phyloP scores from a whole-genome alignment of 2,113 vertebrate species.

The Ivindomyrus marchei region DNA sequence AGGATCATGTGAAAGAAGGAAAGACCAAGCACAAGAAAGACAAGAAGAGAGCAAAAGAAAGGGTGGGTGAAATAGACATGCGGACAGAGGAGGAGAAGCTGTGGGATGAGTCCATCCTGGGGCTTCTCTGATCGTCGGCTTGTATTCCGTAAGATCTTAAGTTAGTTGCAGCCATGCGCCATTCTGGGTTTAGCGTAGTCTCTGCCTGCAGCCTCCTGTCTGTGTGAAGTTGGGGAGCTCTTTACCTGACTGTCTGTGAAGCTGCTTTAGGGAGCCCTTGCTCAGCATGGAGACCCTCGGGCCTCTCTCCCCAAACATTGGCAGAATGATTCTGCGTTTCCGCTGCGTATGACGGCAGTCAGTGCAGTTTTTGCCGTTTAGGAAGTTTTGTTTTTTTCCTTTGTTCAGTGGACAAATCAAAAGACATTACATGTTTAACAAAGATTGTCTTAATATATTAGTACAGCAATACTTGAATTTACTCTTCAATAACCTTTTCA shows the following conservation, averaged over 20 bases:
- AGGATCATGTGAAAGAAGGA: conserved; percentile 44
- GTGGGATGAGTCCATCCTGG: conserved; percentile 77
- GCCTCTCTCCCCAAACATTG: not conserved
- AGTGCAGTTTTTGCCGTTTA: not conserved
- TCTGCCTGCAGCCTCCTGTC: not conserved
- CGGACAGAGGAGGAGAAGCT: conserved; percentile 79
- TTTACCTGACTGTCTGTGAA: not conserved
- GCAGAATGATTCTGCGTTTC: not conserved
- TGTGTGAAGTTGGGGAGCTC: not conserved
- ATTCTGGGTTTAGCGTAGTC: not conserved
- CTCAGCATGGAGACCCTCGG: not conserved
- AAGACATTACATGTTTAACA: not conserved
- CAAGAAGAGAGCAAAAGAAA: conserved; percentile 59
- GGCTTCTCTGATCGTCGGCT: conserved; percentile 48
- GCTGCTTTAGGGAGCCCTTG: not conserved
- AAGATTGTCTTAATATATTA: not conserved
- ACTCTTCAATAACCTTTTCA: not conserved
- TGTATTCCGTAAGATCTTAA: not conserved
- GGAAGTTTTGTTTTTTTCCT: not conserved
- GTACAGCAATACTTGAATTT: conserved; percentile 13
- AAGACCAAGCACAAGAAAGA: conserved; percentile 59
- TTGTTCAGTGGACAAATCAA: not conserved
- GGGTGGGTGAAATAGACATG: conserved; percentile 41
- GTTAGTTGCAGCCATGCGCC: not conserved
- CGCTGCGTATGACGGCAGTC: not conserved